Evolutionary conservation across 1,140 invertebrate genomes (phyloP).

Genomic region (Atta cephalotes): DNA sequence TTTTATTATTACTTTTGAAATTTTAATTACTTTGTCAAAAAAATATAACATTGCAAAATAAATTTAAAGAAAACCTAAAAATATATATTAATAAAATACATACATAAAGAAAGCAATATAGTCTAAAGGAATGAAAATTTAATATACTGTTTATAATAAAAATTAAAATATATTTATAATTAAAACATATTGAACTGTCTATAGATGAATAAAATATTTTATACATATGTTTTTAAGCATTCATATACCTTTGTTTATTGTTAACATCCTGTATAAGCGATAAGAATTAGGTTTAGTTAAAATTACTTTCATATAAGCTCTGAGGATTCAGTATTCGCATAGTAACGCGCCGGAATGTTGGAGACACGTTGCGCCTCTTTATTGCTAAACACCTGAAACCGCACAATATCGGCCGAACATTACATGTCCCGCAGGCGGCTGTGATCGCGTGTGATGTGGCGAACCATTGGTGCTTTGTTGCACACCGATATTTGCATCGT

Average conservation of each 20-base stretch:
- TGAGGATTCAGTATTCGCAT: constrained; percentile 1
- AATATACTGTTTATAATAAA: too few relatives aligned
- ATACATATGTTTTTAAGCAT: background rate
- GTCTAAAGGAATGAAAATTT: too few relatives aligned
- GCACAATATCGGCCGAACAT: constrained; percentile 80
- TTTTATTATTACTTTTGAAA: background rate
- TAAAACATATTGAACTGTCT: too few relatives aligned
- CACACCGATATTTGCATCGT: constrained; percentile 79
- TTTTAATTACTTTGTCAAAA: background rate
- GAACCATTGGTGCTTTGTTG: constrained; percentile 78
- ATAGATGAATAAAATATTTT: too few relatives aligned
- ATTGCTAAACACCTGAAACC: constrained; percentile 82
- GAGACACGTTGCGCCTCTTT: constrained; percentile 78
- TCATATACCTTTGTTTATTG: background rate
- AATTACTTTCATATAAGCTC: background rate
- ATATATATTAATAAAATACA: too few relatives aligned
- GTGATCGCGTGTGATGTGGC: constrained; percentile 81
- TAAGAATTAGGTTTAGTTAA: background rate
- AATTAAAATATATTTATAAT: too few relatives aligned
- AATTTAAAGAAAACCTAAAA: too few relatives aligned
- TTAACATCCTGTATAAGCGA: background rate
- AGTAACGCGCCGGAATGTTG: constrained; percentile 62
- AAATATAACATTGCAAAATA: background rate
- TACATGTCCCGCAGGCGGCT: constrained; percentile 72
- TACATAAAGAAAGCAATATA: too few relatives aligned